These are phyloP conservation scores for Scaptomyza hsui DNA, from an alignment of 1,140 invertebrate species.

Conservation along the genomic window DNA sequence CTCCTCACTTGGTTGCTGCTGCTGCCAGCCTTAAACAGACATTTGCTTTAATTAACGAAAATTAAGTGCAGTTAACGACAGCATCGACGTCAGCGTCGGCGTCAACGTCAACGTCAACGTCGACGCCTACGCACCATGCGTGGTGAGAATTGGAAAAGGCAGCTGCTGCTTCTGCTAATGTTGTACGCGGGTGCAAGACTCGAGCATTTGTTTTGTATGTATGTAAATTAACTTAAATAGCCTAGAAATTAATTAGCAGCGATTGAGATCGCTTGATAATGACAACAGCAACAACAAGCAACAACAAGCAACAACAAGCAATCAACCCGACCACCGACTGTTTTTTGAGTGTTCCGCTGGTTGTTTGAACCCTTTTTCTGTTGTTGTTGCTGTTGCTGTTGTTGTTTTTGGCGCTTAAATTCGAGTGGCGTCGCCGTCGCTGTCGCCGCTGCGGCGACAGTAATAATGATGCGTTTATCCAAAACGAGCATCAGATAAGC, in stretches of 20 bases:
- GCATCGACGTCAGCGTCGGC: conserved; percentile 36
- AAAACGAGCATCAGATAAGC: conserved; percentile 82
- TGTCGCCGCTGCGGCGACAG: conserved; percentile 70
- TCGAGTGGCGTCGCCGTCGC: conserved; percentile 9
- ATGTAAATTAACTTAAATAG: conserved; percentile 83
- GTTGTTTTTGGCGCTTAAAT: conserved; percentile 23
- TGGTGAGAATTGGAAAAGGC: conserved; percentile 2
- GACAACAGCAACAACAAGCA: conserved; percentile 53
- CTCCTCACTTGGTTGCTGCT: conserved; percentile 1
- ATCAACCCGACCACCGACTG: conserved; percentile 64
- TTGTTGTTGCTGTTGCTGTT: too few species aligned
- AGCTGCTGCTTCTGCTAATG: conserved; percentile 11
- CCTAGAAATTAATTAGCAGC: conserved; percentile 82
- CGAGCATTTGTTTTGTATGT: conserved; percentile 60
- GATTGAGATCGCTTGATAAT: conserved; percentile 78
- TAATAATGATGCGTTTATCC: conserved; percentile 83
- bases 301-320: conserved; percentile 19
- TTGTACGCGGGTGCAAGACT: conserved; percentile 62
- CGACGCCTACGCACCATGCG: conserved; percentile 48
- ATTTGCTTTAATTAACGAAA: conserved; percentile 80
- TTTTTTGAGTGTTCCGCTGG: conserved; percentile 36
- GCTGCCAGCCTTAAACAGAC: conserved; percentile 30
- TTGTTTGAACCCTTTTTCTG: conserved; percentile 49
- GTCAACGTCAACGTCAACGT: conserved; percentile 22
- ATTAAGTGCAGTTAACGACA: conserved; percentile 55